Base-by-base conservation (phyloP, 2,797 vertebrate genomes). In the Otolemur crassicaudatus region DNA sequence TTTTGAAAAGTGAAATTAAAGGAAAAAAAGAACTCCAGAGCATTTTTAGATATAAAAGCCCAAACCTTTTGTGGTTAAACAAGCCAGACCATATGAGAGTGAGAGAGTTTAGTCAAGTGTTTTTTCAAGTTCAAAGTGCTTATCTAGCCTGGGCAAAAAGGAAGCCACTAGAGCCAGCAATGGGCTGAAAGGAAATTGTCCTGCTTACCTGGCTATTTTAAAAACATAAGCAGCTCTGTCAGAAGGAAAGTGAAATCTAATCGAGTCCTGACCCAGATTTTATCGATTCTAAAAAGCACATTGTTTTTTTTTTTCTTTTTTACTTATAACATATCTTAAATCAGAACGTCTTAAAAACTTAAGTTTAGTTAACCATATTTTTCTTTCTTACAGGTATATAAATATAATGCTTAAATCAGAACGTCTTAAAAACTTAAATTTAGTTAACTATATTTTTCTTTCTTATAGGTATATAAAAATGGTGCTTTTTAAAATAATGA, bases 111-210 rank as follows among this genome's bases (percentile, higher is more conserved):
- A 61, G 53, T 83, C 69, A 53, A 96, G 49, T 56, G 14, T 72
- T 90, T 95, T 43, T 43, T 90, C 67, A 93, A 91, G 91, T 93
- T 79, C 76, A 67, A 93, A 96, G 69, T 70, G 90, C 95, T 95
- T 73, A 94, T n/a, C 69, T 23, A 81, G 84, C 61, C 49, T 29
- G 23, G 73, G 2, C 29, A 75, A 77, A 72, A 89, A 92, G 87
- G 58, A 92, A 93, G 58, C 25, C 4, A 2, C 34, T 22, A 34
- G 63, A 73, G 72, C 10, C 0, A 1, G 23, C 0, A 0, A 13
- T 6, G 20, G 56, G 46, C 80, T 58, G 9, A 91, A 73, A 82
- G 84, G 81, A 91, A 94, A 91, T 0, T 6, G 37, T n/a, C 61
- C 46, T 56, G 95, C 82, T 89, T 93, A 87, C 93, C 90, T 65